A percentile compares a stretch with the other conserved stretches of the same genome.
These are phyloP conservation scores for Temnothorax ravouxi DNA, from an alignment of 2,888 invertebrate species.

Conservation along the genomic window DNA sequence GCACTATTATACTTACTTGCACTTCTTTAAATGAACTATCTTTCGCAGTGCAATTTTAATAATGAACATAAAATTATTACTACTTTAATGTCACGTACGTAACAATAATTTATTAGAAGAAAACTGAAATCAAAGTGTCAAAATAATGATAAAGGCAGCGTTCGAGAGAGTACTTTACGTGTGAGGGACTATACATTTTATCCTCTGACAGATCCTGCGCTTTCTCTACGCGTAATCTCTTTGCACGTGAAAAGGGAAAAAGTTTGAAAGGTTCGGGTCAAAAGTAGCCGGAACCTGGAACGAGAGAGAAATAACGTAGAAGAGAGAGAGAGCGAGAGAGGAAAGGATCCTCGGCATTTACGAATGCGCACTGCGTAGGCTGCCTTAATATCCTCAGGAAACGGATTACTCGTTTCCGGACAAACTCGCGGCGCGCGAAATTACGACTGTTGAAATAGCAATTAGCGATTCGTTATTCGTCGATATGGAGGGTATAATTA, in stretches of 20 bases:
- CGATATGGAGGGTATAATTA: conserved; percentile 58
- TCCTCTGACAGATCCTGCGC: conserved; percentile 38
- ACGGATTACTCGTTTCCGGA: neutral
- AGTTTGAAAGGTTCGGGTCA: conserved; percentile 20
- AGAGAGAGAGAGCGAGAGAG: neutral
- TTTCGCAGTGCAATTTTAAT: neutral
- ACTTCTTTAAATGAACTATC: neutral
- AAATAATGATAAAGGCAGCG: conserved; percentile 30
- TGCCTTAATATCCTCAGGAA: neutral
- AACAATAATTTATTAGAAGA: neutral
- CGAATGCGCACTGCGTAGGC: neutral
- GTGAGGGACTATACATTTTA: conserved; percentile 22
- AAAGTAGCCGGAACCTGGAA: neutral
- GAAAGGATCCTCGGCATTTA: neutral
- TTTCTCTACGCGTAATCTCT: conserved; percentile 36
- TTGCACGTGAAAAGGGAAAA: conserved; percentile 22
- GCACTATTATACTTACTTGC: neutral
- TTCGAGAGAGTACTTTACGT: neutral
- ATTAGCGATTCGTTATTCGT: conserved; percentile 52
- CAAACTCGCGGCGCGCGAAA: conserved; percentile 2
- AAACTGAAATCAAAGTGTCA: conserved; percentile 6
- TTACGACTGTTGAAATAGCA: conserved; percentile 54
- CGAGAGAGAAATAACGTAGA: neutral
- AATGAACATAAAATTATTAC: too few species aligned
- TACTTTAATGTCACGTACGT: neutral